Base-by-base conservation (phyloP, 2,888 invertebrate species). In the Cyclophora albipunctata region DNA sequence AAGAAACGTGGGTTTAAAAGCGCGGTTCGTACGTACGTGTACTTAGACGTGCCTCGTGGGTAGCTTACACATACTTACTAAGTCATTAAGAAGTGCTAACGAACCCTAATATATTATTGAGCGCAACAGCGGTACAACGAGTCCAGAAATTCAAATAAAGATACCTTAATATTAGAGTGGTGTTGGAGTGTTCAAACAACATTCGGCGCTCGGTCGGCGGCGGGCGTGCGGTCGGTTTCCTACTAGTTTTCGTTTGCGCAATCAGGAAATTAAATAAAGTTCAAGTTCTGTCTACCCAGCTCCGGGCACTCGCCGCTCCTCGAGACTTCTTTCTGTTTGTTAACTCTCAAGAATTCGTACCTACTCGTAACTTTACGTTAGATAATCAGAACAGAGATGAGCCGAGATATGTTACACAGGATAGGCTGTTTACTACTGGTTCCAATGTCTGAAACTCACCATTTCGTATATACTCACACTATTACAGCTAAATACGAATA, bases 231-330 rank as follows among this genome's bases (percentile, higher is more conserved):
- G 66, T 71, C 64, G 65, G 65, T 64, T 69, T 64, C 57, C 52
- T 53, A 54, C 60, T 67, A 73, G 74, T 75, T 74, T 75, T 73
- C 69, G 73, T 74, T 70, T 68, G 68, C 69, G 67, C 74, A 76
- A 78, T 75, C 78, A 75, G 74, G 72, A 78, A 78, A 80, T 80
- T 74, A 78, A 75, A 77, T 78, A 75, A 78, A 78, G 68, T 78
- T 75, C 64, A 58, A 59, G 60, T 63, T 46, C 51, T 58, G 64
- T 66, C 66, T 67, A 49, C 52, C 57, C 57, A 49, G 50, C 44
- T 42, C 43, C 45, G 52, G 58, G 56, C 50, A 50, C 52, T 51
- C 40, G 58, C 56, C 50, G 49, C 52, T 51, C 40, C 37, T 46
- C 53, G 50, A 54, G 51, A 53, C 54, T 46, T 37, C 20, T 20